Percentiles rank a stretch among this genome's conserved stretches.
phyloP scores from a whole-genome alignment of 2,888 invertebrate species.

The Colostygia pectinataria region DNA sequence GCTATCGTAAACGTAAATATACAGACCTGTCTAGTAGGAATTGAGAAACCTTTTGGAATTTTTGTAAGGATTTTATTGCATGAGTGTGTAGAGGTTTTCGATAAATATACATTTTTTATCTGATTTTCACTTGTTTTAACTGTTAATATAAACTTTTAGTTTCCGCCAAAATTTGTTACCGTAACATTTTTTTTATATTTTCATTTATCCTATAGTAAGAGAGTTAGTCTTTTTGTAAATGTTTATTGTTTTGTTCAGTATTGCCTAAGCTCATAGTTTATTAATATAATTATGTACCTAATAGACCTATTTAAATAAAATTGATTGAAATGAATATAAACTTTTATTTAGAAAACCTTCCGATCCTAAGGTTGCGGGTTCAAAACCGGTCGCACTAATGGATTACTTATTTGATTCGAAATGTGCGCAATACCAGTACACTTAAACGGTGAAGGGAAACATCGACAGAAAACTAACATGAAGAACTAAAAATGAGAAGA shows the following conservation, averaged over 20 bases:
- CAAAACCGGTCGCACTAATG: too few species aligned
- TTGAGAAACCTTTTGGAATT: conserved; percentile 51
- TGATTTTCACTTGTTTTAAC: conserved; percentile 45
- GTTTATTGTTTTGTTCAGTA: conserved; percentile 80
- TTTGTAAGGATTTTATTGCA: conserved; percentile 42
- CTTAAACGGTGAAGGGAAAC: too few species aligned
- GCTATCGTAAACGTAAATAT: conserved; percentile 20
- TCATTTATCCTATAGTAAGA: conserved; percentile 51
- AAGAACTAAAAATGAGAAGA: too few species aligned
- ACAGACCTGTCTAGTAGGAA: conserved; percentile 48
- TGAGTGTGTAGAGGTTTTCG: conserved; percentile 55
- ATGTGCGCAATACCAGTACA: too few species aligned
- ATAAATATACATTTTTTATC: conserved; percentile 51
- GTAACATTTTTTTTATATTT: conserved; percentile 47
- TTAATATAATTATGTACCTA: conserved; percentile 59
- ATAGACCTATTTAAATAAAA: conserved; percentile 74
- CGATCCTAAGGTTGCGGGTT: too few species aligned
- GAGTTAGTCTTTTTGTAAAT: conserved; percentile 74
- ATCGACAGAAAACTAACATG: too few species aligned
- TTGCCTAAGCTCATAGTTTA: conserved; percentile 77
- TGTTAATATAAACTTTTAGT: conserved; percentile 74
- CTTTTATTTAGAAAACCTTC: background rate
- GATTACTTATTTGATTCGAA: too few species aligned
- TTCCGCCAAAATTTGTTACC: conserved; percentile 68
- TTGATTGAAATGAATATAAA: conserved; percentile 15